phyloP scores from a whole-genome alignment of 2,797 vertebrate genomes.

The Fistularia tabacaria region DNA sequence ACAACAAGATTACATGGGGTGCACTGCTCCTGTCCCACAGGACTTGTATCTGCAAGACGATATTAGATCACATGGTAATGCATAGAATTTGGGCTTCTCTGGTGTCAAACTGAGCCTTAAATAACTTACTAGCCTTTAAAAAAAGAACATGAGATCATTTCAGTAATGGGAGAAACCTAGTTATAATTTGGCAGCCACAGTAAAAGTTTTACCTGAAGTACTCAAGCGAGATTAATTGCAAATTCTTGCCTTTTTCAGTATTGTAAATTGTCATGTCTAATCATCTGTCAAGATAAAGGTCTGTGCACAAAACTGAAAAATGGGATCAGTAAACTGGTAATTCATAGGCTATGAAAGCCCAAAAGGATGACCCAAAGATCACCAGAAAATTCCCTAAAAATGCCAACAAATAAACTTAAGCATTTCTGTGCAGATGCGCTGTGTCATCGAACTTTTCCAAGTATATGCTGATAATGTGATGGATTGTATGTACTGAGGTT shows the following conservation, averaged over 20 bases:
- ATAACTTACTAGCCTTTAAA: slow-evolving; percentile 68
- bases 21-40: slow-evolving; percentile 46
- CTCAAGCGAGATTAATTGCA: not conserved
- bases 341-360: too few relatives aligned
- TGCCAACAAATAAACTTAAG: too few relatives aligned
- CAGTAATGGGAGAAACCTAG: slow-evolving; percentile 46
- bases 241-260: not conserved
- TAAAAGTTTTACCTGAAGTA: not conserved
- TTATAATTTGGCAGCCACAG: not conserved
- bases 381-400: too few relatives aligned
- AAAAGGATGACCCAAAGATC: too few relatives aligned
- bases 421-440: too few relatives aligned
- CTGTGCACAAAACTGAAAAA: too few relatives aligned
- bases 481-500: too few relatives aligned
- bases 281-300: too few relatives aligned
- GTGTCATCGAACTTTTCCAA: too few relatives aligned
- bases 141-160: slow-evolving; percentile 70
- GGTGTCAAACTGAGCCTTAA: slow-evolving; percentile 66
- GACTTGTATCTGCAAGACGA: slow-evolving; percentile 64
- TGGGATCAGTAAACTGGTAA: too few relatives aligned
- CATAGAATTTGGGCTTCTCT: slow-evolving; percentile 65
- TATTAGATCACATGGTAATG: slow-evolving; percentile 68
- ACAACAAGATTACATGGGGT: slow-evolving; percentile 50
- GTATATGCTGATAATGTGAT: too few relatives aligned
- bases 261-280: too few relatives aligned